These are phyloP conservation scores for Cosmia trapezina DNA, from an alignment of 2,888 invertebrate genomes.

Conservation along the genomic window DNA sequence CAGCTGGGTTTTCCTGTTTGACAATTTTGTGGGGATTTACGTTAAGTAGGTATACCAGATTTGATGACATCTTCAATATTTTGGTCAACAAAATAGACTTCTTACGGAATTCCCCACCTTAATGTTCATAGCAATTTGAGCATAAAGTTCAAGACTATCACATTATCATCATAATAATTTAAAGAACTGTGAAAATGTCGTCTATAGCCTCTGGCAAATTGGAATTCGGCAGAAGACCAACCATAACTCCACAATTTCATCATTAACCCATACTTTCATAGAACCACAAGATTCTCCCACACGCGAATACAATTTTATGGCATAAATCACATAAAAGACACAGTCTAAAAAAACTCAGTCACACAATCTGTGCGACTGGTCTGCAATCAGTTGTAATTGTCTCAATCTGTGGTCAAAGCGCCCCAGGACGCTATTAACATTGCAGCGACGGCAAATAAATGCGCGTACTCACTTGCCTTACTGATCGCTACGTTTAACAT, in stretches of 20 bases:
- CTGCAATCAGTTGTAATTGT: slow-evolving; percentile 86
- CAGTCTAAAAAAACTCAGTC: slow-evolving; percentile 63
- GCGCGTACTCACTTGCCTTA: slow-evolving; percentile 63
- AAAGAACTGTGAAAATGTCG: slow-evolving; percentile 33
- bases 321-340: slow-evolving; percentile 76
- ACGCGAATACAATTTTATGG: slow-evolving; percentile 77
- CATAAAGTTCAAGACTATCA: slow-evolving; percentile 15
- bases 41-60: background rate
- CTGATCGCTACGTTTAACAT: slow-evolving; percentile 54
- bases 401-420: slow-evolving; percentile 77
- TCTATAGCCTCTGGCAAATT: slow-evolving; percentile 27
- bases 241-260: slow-evolving; percentile 33
- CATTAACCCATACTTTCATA: slow-evolving; percentile 51
- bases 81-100: slow-evolving; percentile 9
- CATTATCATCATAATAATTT: slow-evolving; percentile 2
- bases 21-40: slow-evolving; percentile 6
- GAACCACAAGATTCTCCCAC: slow-evolving; percentile 61
- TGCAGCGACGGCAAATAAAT: slow-evolving; percentile 73
- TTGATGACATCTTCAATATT: background rate
- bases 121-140: slow-evolving; percentile 21
- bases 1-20: background rate
- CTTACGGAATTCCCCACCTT: slow-evolving; percentile 19
- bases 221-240: slow-evolving; percentile 23
- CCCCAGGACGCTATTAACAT: slow-evolving; percentile 85
- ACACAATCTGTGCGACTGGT: slow-evolving; percentile 77